Base-by-base conservation (phyloP, 64 coral and sea anemone genomes). In the Pocillopora verrucosa region DNA sequence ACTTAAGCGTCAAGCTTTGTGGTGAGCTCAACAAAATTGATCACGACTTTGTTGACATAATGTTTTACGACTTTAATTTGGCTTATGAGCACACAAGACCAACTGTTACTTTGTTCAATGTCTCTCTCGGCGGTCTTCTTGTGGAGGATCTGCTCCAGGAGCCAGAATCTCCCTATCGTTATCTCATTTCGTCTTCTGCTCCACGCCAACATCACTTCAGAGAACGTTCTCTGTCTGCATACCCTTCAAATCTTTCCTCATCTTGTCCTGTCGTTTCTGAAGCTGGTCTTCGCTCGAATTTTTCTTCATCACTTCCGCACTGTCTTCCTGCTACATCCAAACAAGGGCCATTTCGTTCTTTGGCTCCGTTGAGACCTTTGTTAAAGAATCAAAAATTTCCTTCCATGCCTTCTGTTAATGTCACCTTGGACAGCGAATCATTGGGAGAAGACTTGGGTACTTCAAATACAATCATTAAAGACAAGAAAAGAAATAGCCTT, bases 181-280 rank as follows among this genome's bases (percentile, higher is more conserved):
- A 91, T 86, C 75, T 99, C 61, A 99, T 99, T 91, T 91, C 94
- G 12, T 99, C 97, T 22, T 91, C 97, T 16, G 68, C 78, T 89
- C 89, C 93, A 34, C 88, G 79, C 85, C 45, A 51, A 67, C 61
- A 15, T 87, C 35, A 76, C 82, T 22, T 35, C 26, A 20, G 63
- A 36, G 63, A 86, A 75, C 76, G 88, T 59, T 82, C 89, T 19
- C 45, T 91, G 24, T 88, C 91, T 38, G 83, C 88, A 0, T 76
- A 59, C 58, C 57, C 88, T 75, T 81, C 95, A 9, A 76, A 67
- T 15, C 83, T 99, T 34, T 99, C 97, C 58, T 91, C 91, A 20
- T 99, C 97, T 17, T 99, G 97, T 58, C 97, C 97, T 15, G 90
- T 89, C 35, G 91, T 99, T 36, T 99, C 97, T 25, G 77, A 97